Evolutionary conservation across 2,797 vertebrate genomes (phyloP), one percentile per base, ranked within the genome.

Genomic region (Lindbergichthys nudifrons): DNA sequence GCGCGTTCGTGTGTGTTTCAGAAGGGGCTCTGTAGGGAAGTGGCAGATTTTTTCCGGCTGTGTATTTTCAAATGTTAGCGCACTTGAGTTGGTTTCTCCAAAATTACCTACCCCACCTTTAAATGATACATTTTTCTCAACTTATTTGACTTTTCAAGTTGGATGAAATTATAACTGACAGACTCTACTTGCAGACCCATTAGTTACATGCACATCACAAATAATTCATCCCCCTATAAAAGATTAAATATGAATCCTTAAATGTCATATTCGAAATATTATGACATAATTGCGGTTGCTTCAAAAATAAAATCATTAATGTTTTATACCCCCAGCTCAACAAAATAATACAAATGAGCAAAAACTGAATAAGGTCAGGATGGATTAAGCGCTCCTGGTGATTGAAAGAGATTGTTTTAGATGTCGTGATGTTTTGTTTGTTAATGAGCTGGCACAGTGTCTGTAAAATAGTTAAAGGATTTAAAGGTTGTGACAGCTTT

Each of bases 221-320:
- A 87, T 84, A 77, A 86, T 87, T 76, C 16, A 85, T 78, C 19
- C 45, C 12, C 18, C 45, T 8, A 32, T 8, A 32, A n/a, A n/a
- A 14, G 48, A 75, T 81, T 39, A 80, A 77, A 84, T 70, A 71
- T 79, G 63, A 3, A 81, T 73, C 13, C 30, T 43, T 6, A 14
- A 43, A 19, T 57, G 41, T 75, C 23, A 65, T 68, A 65, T 10
- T 45, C 54, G 70, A 70, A 77, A 73, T 75, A 78, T 47, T 74
- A 67, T 79, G 62, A 78, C 54, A 74, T 32, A 59, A 69, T 13
- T 42, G 46, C 70, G 64, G 51, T 21, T 41, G 10, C 10, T 30
- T 53, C 0, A 73, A 45, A 66, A 66, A 54, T n/a, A 32, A 32
- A 32, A 1, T 32, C 32, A 18, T 58, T 3, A 26, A 3, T 13